Evolutionary conservation across 2,797 vertebrate species (phyloP).

Genomic region (Semotilus atromaculatus): DNA sequence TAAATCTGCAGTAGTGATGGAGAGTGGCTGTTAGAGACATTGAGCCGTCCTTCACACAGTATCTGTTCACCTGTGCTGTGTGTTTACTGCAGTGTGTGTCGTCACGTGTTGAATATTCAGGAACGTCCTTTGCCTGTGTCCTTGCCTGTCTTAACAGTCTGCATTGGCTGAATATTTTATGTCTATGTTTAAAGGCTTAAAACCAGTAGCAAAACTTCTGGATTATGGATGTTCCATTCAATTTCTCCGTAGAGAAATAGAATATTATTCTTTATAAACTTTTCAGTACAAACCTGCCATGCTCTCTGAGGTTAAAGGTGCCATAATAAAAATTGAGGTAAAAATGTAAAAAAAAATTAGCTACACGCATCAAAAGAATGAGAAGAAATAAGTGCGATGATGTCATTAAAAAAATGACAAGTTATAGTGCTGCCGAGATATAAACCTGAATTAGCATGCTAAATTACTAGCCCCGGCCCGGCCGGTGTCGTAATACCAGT

Average conservation of each 20-base stretch:
- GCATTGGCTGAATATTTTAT: not conserved
- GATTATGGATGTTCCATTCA: not conserved
- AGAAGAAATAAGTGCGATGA: too few species aligned
- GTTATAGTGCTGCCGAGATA: too few species aligned
- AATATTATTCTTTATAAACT: not conserved
- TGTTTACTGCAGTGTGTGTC: not conserved
- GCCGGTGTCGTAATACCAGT: too few species aligned
- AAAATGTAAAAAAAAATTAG: too few species aligned
- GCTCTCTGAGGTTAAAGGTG: too few species aligned
- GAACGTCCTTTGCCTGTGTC: not conserved
- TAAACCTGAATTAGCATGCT: too few species aligned
- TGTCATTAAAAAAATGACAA: too few species aligned
- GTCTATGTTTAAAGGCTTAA: not conserved
- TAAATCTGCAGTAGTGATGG: not conserved
- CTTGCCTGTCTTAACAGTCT: not conserved
- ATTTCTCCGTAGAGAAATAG: not conserved
- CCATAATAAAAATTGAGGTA: too few species aligned
- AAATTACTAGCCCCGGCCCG: too few species aligned
- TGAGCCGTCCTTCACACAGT: constrained; percentile 10
- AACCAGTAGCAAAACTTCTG: not conserved
- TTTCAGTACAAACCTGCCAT: too few species aligned
- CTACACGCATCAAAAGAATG: too few species aligned
- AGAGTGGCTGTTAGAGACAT: constrained; percentile 1
- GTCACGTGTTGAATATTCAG: not conserved
- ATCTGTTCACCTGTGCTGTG: constrained; percentile 7